phyloP scores from a whole-genome alignment of 2,113 vertebrate genomes.

The Calyptomena viridis region DNA sequence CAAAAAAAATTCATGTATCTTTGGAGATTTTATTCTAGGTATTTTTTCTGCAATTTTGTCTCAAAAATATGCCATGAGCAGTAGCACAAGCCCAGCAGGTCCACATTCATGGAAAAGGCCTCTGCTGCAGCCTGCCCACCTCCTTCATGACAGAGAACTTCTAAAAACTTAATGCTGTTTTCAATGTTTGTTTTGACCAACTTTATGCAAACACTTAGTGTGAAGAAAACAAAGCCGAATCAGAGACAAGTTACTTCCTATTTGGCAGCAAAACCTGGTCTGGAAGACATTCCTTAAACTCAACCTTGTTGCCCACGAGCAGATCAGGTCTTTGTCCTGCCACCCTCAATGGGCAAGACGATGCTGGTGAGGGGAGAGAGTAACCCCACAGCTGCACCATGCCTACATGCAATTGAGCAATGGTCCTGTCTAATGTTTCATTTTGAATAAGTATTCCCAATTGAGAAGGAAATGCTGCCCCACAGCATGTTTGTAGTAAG shows the following conservation, averaged over 20 bases:
- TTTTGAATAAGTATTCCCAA: neutral
- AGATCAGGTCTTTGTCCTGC: neutral
- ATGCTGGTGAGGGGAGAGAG: neutral
- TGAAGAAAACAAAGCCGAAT: neutral
- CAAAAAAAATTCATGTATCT: neutral
- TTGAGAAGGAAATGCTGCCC: neutral
- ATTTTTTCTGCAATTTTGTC: neutral
- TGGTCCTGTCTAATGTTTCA: neutral
- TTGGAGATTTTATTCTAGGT: neutral
- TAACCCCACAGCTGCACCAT: neutral
- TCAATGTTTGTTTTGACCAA: neutral
- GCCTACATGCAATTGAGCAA: neutral
- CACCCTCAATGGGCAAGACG: rapidly evolving
- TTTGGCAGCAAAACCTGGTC: neutral
- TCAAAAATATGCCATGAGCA: neutral
- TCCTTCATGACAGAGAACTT: neutral
- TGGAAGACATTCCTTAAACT: neutral
- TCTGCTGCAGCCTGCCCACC: neutral
- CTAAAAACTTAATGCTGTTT: neutral
- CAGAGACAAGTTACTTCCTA: neutral
- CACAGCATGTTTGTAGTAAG: neutral
- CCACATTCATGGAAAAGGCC: neutral
- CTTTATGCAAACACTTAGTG: neutral
- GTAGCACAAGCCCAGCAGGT: neutral
- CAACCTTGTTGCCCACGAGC: neutral